Base-by-base conservation (phyloP, 1,140 invertebrate species). In the Drosophila takahashii region DNA sequence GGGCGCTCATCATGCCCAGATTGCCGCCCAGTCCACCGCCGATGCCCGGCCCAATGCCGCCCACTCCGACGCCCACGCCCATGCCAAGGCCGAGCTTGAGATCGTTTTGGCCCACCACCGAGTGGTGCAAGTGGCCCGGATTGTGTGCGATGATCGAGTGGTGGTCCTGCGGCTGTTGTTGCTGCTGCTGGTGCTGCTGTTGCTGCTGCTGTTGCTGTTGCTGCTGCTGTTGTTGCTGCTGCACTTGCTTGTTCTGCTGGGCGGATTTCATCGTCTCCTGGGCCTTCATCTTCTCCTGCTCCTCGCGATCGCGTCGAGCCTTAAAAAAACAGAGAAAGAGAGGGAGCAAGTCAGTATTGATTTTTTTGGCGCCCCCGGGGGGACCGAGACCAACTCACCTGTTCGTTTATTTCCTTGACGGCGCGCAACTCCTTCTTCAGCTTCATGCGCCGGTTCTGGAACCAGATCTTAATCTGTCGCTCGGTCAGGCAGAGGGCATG, bases 381-480 rank as follows among this genome's bases (percentile, higher is more conserved):
- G 48, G n/a, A 52, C 0, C 15, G 15, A 4, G 41, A 4, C 3
- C 3, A 36, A 60, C 76, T 70, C 66, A 92, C 97, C 92, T 98
- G 97, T 91, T 98, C 97, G 94, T 98, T 98, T 86, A 98, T 98
- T 93, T 98, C 97, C 91, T 98, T 98, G 10, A 98, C 97, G 11
- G 97, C 97, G 47, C 97, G 94, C 59, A 98, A 92, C 91, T 98
- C 97, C 90, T 99, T 99, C 94, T 99, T 99, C 93, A 99, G 95
- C 93, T 99, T 99, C 98, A 99, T 99, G 90, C 98, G 95, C 60
- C 98, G 94, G 93, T 99, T 99, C 93, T 99, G 98, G 93, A 98
- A 98, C 98, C 98, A 98, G 90, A 98, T 98, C 94, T 98, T 98
- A 90, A 98, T 98, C 93, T 99, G 98, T 75, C 98, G 94, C 93